These are phyloP conservation scores for Pandemis corylana DNA, from an alignment of 2,888 invertebrate species.

Conservation along the genomic window DNA sequence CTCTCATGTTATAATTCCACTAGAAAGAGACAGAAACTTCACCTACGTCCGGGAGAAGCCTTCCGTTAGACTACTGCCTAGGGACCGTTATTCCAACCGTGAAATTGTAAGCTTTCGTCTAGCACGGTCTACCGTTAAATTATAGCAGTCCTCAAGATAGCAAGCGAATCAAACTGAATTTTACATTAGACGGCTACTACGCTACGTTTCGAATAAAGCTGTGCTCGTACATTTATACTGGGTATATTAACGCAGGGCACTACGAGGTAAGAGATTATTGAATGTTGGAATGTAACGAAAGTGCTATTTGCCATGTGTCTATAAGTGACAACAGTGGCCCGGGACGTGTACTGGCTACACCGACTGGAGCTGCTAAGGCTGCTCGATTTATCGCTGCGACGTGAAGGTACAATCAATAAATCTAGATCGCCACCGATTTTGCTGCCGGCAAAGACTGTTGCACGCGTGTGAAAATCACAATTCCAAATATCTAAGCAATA, in stretches of 20 bases:
- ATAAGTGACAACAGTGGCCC: constrained; percentile 63
- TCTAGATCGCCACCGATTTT: constrained; percentile 44
- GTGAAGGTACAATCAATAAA: constrained; percentile 65
- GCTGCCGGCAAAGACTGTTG: constrained; percentile 17
- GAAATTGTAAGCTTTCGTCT: constrained; percentile 39
- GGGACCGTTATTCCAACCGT: constrained; percentile 36
- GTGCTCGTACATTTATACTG: not conserved
- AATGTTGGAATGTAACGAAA: constrained; percentile 53
- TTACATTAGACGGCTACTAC: constrained; percentile 10
- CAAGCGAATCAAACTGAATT: constrained; percentile 19
- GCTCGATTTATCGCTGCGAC: constrained; percentile 64
- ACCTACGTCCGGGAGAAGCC: constrained; percentile 8
- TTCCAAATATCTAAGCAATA: not conserved
- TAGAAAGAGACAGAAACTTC: constrained; percentile 13
- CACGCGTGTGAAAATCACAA: constrained; percentile 3
- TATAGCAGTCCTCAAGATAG: constrained; percentile 30
- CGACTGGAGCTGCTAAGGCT: constrained; percentile 59
- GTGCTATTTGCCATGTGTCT: constrained; percentile 57
- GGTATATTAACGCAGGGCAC: not conserved
- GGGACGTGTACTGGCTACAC: constrained; percentile 62
- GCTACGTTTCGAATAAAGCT: not conserved
- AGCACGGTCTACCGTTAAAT: constrained; percentile 39
- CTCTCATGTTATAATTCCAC: constrained; percentile 14
- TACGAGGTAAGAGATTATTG: not conserved
- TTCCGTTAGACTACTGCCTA: constrained; percentile 28